Evolutionary conservation across 2,113 vertebrate genomes (phyloP), one percentile per base, ranked within the genome.

Genomic region (Peucedramus taeniatus): DNA sequence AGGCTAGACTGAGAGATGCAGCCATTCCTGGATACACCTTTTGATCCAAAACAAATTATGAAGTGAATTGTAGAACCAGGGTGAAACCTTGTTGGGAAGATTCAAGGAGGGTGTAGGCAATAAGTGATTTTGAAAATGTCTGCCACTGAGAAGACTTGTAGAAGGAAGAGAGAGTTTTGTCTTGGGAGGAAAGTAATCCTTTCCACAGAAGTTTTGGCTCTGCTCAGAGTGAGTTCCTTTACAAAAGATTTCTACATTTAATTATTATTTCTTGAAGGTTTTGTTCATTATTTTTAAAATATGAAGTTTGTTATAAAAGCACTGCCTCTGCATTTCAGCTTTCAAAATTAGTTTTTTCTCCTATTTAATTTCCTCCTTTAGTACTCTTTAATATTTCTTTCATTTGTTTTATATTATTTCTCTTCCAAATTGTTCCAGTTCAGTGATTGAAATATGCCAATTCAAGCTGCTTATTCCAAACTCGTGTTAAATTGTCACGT

Each of bases 11-110:
- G 68, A 37, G 71, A 90, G 59, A 11, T 86, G 87, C n/a, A 66
- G 3, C 80, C 82, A 74, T 91, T 20, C 37, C 54, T 70, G 37
- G 39, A 89, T 80, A 70, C 53, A 26, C 35, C 59, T 80, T 91
- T n/a, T 77, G n/a, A 87, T 61, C 14, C 39, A 65, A 87, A 81
- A 75, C 27, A 89, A 86, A 56, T 60, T 47, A 54, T 83, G 21
- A 72, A 53, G 50, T 88, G 50, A 90, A 45, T 77, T 80, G 59
- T 61, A 59, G 59, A 76, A 69, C 11, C 24, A 80, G 33, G 13
- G 15, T 6, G 9, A 91, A 86, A 81, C 17, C 23, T 65, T 61
- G 7, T 39, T 54, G 42, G 51, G 51, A 89, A 78, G 11, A 93
- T 75, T 81, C 35, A 22, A 59, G 60, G 15, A 59, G 10, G 5